These are phyloP conservation scores for Hylaeus anthracinus DNA, from an alignment of 1,140 invertebrate species.

Conservation along the genomic window DNA sequence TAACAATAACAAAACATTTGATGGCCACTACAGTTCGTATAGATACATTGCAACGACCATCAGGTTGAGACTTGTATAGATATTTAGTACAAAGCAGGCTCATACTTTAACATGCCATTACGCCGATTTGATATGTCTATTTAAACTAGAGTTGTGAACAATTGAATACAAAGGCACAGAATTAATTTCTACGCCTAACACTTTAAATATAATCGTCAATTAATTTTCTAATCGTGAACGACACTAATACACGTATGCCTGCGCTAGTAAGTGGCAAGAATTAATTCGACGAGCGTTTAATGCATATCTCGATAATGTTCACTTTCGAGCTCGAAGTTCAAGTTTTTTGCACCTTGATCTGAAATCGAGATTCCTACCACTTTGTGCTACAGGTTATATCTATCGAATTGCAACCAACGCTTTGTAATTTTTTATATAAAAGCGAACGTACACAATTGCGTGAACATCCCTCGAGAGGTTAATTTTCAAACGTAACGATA, in stretches of 20 bases:
- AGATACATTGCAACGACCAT: no score
- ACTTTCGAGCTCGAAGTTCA: neutral
- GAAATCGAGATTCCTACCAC: neutral
- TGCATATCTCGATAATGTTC: conserved; percentile 6
- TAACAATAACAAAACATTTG: no score
- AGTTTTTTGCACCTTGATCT: neutral
- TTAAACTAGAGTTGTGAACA: no score
- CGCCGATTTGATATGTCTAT: no score
- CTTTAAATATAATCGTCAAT: conserved; percentile 40
- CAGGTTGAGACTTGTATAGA: no score
- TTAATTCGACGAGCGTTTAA: neutral
- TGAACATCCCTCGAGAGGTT: no score
- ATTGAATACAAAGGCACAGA: no score
- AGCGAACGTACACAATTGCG: neutral
- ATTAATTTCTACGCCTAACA: neutral
- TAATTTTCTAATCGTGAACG: conserved; percentile 38
- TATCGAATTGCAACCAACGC: no score
- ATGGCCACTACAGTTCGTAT: no score
- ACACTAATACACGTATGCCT: neutral
- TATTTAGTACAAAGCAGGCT: no score
- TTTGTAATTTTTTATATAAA: neutral
- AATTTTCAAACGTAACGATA: no score
- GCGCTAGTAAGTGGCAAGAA: neutral
- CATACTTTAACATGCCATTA: no score
- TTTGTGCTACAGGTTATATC: neutral